These are phyloP conservation scores for Sebastes itinus DNA, from an alignment of 2,797 vertebrate species.

Conservation along the genomic window DNA sequence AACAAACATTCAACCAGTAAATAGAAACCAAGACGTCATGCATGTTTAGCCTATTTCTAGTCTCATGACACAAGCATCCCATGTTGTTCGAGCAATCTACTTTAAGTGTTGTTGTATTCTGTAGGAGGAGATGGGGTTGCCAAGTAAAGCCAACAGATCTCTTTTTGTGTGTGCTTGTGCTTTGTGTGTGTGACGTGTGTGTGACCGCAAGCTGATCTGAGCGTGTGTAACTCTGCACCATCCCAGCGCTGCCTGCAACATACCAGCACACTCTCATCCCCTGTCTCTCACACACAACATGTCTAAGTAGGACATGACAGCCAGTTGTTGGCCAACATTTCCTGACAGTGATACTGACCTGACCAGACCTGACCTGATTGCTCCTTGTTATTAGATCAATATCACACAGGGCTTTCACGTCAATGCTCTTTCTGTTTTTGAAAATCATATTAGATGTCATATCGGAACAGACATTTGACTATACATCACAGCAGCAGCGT, in stretches of 20 bases:
- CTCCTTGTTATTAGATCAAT: conserved; percentile 43
- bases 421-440: conserved; percentile 1
- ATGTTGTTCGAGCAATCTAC: conserved; percentile 8
- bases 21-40: neutral
- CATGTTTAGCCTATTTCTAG: neutral
- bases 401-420: conserved; percentile 3
- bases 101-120: conserved; percentile 10
- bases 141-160: conserved; percentile 49
- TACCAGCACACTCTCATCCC: conserved; percentile 39
- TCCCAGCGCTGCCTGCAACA: conserved; percentile 45
- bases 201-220: conserved; percentile 69
- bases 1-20: neutral
- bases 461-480: conserved; percentile 4
- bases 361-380: conserved; percentile 30
- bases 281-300: conserved; percentile 45
- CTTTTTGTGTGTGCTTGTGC: conserved; percentile 12
- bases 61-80: conserved; percentile 9
- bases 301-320: conserved; percentile 66
- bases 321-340: conserved; percentile 39
- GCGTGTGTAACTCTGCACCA: conserved; percentile 73
- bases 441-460: conserved; percentile 10
- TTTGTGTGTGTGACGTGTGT: conserved; percentile 18
- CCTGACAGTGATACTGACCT: conserved; percentile 50
- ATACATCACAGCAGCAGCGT: neutral
- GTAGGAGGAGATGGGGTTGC: conserved; percentile 29